Evolutionary conservation across 2,797 vertebrate genomes (phyloP).

Genomic region (Myioborus miniatus): DNA sequence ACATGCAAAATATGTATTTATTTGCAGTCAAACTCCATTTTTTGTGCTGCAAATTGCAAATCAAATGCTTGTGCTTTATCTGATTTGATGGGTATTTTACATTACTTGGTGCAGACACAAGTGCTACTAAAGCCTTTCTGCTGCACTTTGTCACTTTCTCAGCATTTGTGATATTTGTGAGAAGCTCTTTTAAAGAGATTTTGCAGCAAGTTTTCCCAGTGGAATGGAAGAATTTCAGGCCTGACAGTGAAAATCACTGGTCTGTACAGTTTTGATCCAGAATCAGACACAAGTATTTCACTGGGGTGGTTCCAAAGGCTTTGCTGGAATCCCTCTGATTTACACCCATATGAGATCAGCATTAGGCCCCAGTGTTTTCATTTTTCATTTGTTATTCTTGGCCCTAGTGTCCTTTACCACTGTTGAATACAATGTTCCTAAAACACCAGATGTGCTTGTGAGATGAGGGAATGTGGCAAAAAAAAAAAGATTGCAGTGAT

Average conservation of each 20-base stretch:
- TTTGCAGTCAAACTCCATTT: background rate
- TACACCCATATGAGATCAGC: conserved; percentile 67
- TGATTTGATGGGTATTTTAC: background rate
- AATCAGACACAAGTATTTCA: conserved; percentile 25
- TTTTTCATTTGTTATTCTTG: conserved; percentile 63
- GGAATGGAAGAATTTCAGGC: conserved; percentile 9
- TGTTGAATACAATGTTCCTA: conserved; percentile 65
- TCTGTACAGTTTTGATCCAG: background rate
- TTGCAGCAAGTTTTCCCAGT: conserved; percentile 4
- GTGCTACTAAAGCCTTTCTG: background rate
- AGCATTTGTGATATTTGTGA: background rate
- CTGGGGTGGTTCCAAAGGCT: conserved; percentile 27
- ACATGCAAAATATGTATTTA: background rate
- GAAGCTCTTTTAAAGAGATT: background rate
- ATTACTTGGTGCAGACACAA: background rate
- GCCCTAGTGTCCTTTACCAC: conserved; percentile 20
- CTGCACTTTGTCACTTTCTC: background rate
- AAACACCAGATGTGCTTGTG: conserved; percentile 58
- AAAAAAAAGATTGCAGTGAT: background rate
- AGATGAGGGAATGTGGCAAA: conserved; percentile 1
- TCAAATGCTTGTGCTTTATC: background rate
- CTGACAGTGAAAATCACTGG: background rate
- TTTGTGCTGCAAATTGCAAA: background rate
- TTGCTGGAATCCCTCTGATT: conserved; percentile 58
- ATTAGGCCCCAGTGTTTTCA: conserved; percentile 52